phyloP scores from a whole-genome alignment of 64 coral and sea anemone genomes.

The Astreopora myriophthalma region DNA sequence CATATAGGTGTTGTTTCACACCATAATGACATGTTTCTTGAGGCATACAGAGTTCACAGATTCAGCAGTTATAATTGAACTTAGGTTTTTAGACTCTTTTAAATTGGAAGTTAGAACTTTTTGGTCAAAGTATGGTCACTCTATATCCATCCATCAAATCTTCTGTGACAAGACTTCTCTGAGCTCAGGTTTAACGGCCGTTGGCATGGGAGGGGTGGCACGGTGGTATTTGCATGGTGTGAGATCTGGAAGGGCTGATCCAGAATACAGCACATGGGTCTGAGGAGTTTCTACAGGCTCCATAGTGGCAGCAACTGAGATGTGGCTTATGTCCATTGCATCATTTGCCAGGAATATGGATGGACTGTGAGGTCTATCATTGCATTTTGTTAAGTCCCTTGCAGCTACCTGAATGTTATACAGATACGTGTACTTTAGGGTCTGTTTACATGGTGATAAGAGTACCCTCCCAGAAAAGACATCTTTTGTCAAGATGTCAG shows the following conservation, averaged over 20 bases:
- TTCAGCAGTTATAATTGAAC: too few relatives aligned
- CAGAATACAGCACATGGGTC: slow-evolving; percentile 43
- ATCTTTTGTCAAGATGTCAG: too few relatives aligned
- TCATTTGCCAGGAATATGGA: neutral
- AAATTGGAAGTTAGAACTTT: too few relatives aligned
- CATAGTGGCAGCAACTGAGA: slow-evolving; percentile 56
- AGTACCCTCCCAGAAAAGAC: too few relatives aligned
- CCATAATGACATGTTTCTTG: too few relatives aligned
- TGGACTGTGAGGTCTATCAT: neutral
- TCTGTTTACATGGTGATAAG: too few relatives aligned
- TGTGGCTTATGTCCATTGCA: slow-evolving; percentile 53
- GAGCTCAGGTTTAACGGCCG: slow-evolving; percentile 39
- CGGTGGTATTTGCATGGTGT: slow-evolving; percentile 87
- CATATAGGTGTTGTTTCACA: too few relatives aligned
- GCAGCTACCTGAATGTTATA: neutral
- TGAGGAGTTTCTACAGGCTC: neutral
- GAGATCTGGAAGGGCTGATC: slow-evolving; percentile 36
- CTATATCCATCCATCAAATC: slow-evolving; percentile 24
- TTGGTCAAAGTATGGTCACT: too few relatives aligned
- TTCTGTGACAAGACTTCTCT: slow-evolving; percentile 56
- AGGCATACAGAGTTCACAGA: too few relatives aligned
- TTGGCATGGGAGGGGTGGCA: slow-evolving; percentile 67
- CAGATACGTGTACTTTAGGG: too few relatives aligned
- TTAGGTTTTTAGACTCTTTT: too few relatives aligned
- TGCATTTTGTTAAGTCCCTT: neutral